Evolutionary conservation across 2,888 invertebrate species (phyloP), one percentile per base, ranked within the genome.

Genomic region (Andrena minutula): DNA sequence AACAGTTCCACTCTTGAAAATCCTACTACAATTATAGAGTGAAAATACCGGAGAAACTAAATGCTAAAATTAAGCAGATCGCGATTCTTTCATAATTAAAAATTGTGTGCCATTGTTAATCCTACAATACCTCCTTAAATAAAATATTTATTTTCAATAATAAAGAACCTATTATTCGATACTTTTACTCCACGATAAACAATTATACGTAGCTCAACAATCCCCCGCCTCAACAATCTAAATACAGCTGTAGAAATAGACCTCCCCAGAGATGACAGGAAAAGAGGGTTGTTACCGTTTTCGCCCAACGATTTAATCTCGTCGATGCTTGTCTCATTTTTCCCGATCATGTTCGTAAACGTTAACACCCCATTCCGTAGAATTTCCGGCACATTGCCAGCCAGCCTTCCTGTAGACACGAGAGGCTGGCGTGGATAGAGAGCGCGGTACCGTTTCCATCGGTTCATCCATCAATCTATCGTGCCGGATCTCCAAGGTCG

Each of bases 401-500:
- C 53, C 61, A 41, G 61, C 65, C 69, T 87, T 87, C 79, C 82
- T 73, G 73, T 35, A 58, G 47, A 72, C 69, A 70, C 49, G 73
- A 79, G 76, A 56, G 58, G 16, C 58, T 56, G 47, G 49, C 30
- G 60, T 60, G 49, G 69, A 75, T 53, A 76, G 78, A 74, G 76
- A 60, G 74, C 41, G 30, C 23, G 63, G 73, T 70, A 72, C 72
- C 76, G 70, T 73, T 85, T 75, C 79, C 89, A 83, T 78, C 78
- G 82, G 79, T 83, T 79, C 81, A 84, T 89, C 87, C 86, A 88
- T 88, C 89, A 89, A 88, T 89, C 89, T 71, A 73, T 71, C 85
- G 79, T 32, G 76, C 71, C 87, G 89, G 83, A 88, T 88, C 82
- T 83, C 80, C 86, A 90, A 88, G 86, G 84, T 89, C 90, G 88